Evolutionary conservation across 2,113 vertebrate species (phyloP), one percentile per base, ranked within the genome.

Genomic region (Python bivittatus): DNA sequence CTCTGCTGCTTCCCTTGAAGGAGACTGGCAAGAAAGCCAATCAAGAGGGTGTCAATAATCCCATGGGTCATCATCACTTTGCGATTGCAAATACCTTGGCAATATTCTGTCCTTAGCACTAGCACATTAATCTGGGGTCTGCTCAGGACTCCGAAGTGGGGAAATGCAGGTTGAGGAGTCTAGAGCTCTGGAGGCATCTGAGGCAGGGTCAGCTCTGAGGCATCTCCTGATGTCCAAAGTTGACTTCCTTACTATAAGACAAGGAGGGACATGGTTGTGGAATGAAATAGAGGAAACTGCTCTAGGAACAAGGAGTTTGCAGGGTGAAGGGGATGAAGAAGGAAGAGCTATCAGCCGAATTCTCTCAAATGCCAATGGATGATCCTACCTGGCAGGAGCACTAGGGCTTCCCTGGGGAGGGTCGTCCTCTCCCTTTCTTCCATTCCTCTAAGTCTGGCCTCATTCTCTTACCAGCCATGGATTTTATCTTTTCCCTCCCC

Each of bases 221-320:
- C 48, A 48, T 48, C 48, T 48, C 48, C 48, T 5, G 48, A 48
- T 60, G 58, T 60, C 25, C 58, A 25, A 60, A 60, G 48, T 48
- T 48, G 5, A 48, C 48, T 48, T 48, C 5, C 48, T 48, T 3
- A 48, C 48, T 48, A 6, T 17, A 60, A 60, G 11, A 48, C 48
- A 90, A 83, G 94, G 94, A 93, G 95, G 93, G 91, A 92, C 0
- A 85, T 10, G 38, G 23, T 94, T n/a, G 7, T 9, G 4, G 89
- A 60, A 1, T 61, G 89, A 88, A 33, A 90, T 12, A n/a, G 0
- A 0, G 94, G 48, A 23, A 1, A 0, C 0, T 23, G 60, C 90
- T 94, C 10, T 5, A 0, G 25, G 1, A 0, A 0, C 61, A 57
- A n/a, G n/a, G 42, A 48, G 48, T 48, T 11, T 44, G 6, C 33